Evolutionary conservation across 2,888 invertebrate species (phyloP), one percentile per base, ranked within the genome.

Genomic region (Thymelicus lineola): DNA sequence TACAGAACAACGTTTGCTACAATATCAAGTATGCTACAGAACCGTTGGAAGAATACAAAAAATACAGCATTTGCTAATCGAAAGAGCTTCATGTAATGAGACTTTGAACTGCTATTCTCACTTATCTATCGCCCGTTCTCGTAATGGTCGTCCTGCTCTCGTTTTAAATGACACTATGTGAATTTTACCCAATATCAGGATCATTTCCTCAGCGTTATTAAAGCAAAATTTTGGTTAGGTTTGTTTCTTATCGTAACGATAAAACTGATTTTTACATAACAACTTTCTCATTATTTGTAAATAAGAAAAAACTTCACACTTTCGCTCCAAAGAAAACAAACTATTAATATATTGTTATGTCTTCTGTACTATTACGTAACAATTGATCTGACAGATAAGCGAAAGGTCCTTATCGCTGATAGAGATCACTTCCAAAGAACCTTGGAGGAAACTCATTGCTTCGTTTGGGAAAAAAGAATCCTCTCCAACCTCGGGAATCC

Each of bases 71-170:
- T 60, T 55, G 17, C 28, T 53, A 62, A 62, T 68, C 61, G 62
- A 57, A 68, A 57, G 68, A 62, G 62, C 68, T 68, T 38, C 68
- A 48, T 36, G 36, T 68, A 68, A 68, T 57, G 68, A 62, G 57
- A 68, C 36, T 68, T 68, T 68, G 57, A 68, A 62, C 62, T 68
- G 62, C 68, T 62, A 61, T 68, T 62, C 62, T 57, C 62, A 62
- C 68, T 68, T 68, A 68, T 68, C 68, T 68, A 46, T 48, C 46
- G 35, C 10, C 61, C 55, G 62, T 68, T 68, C 45, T 36, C 57
- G 38, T 48, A 68, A 68, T 38, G 64, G 50, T 50, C 15, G 60
- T 48, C 42, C 58, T 57, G 59, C 59, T 64, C 61, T n/a, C 50
- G 12, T 61, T 20, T 55, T 17, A 64, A 66, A 17, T 6, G 50